A percentile compares a stretch with the other conserved stretches of the same genome.
Evolutionary conservation across 2,113 vertebrate species (phyloP).

Genomic region (Petaurus breviceps): DNA sequence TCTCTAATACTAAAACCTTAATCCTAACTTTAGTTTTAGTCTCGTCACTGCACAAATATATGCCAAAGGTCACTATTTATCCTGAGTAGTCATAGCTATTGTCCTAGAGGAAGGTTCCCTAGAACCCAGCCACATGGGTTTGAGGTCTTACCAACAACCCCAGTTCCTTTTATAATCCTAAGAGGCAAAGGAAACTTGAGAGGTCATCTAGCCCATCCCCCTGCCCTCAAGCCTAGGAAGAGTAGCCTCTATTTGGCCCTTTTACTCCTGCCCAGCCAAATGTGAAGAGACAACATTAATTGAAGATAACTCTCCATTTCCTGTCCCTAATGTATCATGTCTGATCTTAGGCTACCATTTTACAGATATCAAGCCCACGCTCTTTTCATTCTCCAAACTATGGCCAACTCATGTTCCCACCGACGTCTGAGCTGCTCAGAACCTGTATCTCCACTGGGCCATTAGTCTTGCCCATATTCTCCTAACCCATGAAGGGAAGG

Average conservation of each 20-base stretch:
- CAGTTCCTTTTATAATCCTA: not conserved
- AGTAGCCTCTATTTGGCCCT: not conserved
- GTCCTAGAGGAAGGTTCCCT: not conserved
- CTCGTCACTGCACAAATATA: not conserved
- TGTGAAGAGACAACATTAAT: not conserved
- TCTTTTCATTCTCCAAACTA: not conserved
- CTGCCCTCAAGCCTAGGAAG: not conserved
- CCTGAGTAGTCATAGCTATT: not conserved
- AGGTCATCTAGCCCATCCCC: not conserved
- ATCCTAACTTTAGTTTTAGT: not conserved
- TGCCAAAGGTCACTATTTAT: not conserved
- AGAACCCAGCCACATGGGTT: not conserved
- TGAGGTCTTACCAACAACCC: not conserved
- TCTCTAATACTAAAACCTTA: not conserved
- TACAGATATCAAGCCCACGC: not conserved
- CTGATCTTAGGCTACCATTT: not conserved
- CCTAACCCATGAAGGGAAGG: not conserved
- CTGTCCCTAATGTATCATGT: not conserved
- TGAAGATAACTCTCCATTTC: not conserved
- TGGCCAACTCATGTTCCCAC: not conserved
- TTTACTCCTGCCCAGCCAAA: not conserved
- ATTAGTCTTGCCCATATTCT: not conserved
- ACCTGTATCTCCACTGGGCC: not conserved
- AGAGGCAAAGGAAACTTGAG: not conserved
- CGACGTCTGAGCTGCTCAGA: not conserved